Evolutionary conservation across 2,888 invertebrate species (phyloP), one percentile per base, ranked within the genome.

Genomic region (Hirtodrosophila confusa): DNA sequence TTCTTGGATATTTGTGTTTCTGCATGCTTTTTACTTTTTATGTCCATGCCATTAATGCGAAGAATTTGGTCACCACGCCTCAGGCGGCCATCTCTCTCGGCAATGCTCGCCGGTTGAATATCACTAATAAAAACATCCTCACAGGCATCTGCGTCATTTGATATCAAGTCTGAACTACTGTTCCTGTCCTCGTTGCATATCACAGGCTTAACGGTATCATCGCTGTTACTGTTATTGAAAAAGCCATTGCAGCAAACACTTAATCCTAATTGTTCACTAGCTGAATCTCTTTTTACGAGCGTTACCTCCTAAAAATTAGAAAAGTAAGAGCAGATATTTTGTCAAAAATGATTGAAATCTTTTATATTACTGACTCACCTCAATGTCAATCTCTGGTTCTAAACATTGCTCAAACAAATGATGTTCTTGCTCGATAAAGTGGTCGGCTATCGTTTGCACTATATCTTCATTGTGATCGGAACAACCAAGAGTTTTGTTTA

Each of bases 41-140:
- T 93, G 82, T 94, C 93, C 71, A 92, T 93, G 7, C 94, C 94
- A 78, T 94, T 94, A 85, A 94, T 93, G 89, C 93, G 94, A 47
- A 94, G 89, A 72, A 94, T 93, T 91, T 94, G 94, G 91, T 94
- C 94, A 31, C 94, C 94, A 78, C 93, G 93, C 36, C 93, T 91
- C 35, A 94, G 89, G 35, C 94, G 92, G 29, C 94, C 94, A 83
- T 94, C 94, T 41, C 92, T 90, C 29, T 93, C 93, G 4, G 94
- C 94, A 17, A 94, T 91, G 80, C 94, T 93, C 73, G 93, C 93
- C 24, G 93, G 92, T 60, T 93, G 92, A 80, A 94, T 93, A 91
- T 94, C 94, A 82, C 94, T 94, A 77, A 95, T 94, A 88, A 94
- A 95, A 54, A 95, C 94, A 89, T 95, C 95, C 40, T 94, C 89